These are phyloP conservation scores for Thalpophila matura DNA, from an alignment of 2,888 invertebrate genomes.

Conservation along the genomic window DNA sequence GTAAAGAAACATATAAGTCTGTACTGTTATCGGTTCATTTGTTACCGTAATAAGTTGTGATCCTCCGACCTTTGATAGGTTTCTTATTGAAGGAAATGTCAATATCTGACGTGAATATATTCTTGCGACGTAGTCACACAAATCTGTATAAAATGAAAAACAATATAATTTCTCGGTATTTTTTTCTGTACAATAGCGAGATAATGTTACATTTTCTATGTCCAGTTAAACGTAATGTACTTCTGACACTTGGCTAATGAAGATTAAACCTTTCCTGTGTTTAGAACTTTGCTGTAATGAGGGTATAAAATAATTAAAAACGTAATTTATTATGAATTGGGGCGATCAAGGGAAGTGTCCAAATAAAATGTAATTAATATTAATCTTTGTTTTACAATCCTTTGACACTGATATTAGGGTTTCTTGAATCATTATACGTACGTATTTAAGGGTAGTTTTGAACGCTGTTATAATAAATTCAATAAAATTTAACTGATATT, in stretches of 20 bases:
- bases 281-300: constrained; percentile 54
- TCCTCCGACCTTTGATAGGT: constrained; percentile 76
- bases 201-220: constrained; percentile 41
- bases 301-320: constrained; percentile 57
- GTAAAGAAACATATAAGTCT: constrained; percentile 72
- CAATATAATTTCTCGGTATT: constrained; percentile 25
- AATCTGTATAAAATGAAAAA: constrained; percentile 46
- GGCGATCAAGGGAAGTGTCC: constrained; percentile 50
- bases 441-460: background rate
- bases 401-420: constrained; percentile 31
- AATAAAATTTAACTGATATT: too few relatives aligned
- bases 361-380: constrained; percentile 59
- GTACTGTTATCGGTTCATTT: constrained; percentile 81
- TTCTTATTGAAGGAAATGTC: constrained; percentile 77
- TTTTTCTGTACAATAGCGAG: constrained; percentile 15
- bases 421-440: background rate
- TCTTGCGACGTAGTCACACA: constrained; percentile 47
- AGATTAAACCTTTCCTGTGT: constrained; percentile 50
- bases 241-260: constrained; percentile 49
- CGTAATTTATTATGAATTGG: constrained; percentile 47
- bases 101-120: constrained; percentile 62
- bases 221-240: constrained; percentile 29
- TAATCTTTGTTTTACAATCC: constrained; percentile 39
- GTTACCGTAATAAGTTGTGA: constrained; percentile 81
- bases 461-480: too few relatives aligned